Evolutionary conservation across 2,113 vertebrate genomes (phyloP).

Genomic region (Colistium nudipinnis): DNA sequence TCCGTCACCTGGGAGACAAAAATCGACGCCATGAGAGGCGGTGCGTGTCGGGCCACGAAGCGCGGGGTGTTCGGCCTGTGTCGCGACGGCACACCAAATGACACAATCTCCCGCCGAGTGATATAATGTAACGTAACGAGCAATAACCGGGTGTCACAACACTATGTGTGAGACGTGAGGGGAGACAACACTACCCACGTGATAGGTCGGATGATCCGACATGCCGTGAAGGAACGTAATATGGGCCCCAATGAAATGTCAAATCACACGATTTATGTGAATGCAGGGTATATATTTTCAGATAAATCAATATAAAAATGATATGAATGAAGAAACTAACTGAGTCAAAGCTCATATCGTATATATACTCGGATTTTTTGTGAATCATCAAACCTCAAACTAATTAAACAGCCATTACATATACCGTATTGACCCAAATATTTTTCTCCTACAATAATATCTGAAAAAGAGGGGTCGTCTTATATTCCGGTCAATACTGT

Average conservation of each 20-base stretch:
- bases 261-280: not conserved
- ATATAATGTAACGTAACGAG: not conserved
- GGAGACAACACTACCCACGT: not conserved
- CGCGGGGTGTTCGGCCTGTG: not conserved
- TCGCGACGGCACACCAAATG: not conserved
- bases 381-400: too few relatives aligned
- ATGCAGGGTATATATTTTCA: not conserved
- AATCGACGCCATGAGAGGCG: not conserved
- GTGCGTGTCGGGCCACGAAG: not conserved
- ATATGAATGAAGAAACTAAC: too few relatives aligned
- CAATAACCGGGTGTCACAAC: not conserved
- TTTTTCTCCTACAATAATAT: too few relatives aligned
- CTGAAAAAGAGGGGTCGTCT: too few relatives aligned
- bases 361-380: too few relatives aligned
- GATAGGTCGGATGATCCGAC: not conserved
- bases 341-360: too few relatives aligned
- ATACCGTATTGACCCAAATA: too few relatives aligned
- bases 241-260: not conserved
- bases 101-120: not conserved
- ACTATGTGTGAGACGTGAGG: not conserved
- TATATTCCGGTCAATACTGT: too few relatives aligned
- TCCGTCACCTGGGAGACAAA: slow-evolving; percentile 16
- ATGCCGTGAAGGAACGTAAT: not conserved
- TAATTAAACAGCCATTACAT: too few relatives aligned
- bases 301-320: not conserved